Evolutionary conservation across 1,140 invertebrate genomes (phyloP).

Genomic region (Diplogasteroides magnus): DNA sequence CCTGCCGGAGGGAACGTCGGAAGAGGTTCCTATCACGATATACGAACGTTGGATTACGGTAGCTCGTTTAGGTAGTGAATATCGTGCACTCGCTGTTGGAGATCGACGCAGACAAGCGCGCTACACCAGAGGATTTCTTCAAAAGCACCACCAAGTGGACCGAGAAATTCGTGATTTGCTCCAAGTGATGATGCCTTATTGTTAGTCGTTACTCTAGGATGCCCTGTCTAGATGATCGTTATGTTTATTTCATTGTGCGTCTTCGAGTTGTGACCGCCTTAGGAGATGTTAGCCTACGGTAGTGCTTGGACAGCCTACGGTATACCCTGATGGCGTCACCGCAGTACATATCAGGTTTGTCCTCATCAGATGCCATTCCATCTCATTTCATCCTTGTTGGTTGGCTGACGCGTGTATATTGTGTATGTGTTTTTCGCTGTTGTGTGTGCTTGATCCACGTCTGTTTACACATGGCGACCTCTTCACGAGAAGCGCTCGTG

Average conservation of each 20-base stretch:
- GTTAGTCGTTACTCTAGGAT: not conserved
- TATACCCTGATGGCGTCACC: too few species aligned
- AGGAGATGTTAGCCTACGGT: not conserved
- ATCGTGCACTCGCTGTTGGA: constrained; percentile 41
- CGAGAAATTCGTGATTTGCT: too few species aligned
- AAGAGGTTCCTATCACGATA: constrained; percentile 12
- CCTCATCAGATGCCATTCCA: too few species aligned
- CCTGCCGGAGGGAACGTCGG: constrained; percentile 37
- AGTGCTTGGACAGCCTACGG: not conserved
- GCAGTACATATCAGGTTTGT: too few species aligned
- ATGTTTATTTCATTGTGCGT: not conserved
- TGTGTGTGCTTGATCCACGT: too few species aligned
- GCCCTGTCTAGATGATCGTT: not conserved
- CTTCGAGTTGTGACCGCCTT: not conserved
- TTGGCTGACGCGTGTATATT: too few species aligned
- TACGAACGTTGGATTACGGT: not conserved
- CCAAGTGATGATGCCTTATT: too few species aligned
- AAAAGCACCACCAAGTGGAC: constrained; percentile 20
- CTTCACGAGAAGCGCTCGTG: too few species aligned
- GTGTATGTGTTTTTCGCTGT: too few species aligned
- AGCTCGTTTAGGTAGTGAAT: not conserved
- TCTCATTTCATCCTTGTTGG: too few species aligned
- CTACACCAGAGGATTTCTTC: constrained; percentile 45
- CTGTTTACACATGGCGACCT: too few species aligned
- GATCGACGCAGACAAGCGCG: constrained; percentile 36